A percentile compares a stretch with the other conserved stretches of the same genome.
These are phyloP conservation scores for Pangasius mekongensis DNA, from an alignment of 2,797 vertebrate species.

Conservation along the genomic window DNA sequence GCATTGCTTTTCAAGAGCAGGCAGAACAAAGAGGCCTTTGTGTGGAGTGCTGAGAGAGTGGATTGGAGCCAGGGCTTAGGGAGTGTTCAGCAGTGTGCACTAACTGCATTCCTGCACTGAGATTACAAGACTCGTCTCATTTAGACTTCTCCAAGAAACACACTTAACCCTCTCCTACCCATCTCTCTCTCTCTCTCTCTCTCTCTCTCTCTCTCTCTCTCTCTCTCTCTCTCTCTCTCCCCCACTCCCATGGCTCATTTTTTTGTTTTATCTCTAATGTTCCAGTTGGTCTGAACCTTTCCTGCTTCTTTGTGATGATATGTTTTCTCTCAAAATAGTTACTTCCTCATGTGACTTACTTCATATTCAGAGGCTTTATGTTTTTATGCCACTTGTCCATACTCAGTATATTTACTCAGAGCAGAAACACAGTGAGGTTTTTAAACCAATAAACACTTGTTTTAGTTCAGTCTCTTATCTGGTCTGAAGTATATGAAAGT, in stretches of 20 bases:
- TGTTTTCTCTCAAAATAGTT: conserved; percentile 44
- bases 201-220: conserved; percentile 2
- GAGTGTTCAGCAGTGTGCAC: conserved; percentile 84
- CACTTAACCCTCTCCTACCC: conserved; percentile 77
- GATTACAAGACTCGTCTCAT: conserved; percentile 85
- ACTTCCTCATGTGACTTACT: conserved; percentile 29
- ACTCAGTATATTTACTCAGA: conserved; percentile 7
- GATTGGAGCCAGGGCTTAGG: conserved; percentile 80
- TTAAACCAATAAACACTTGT: conserved; percentile 21
- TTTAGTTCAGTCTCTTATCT: neutral
- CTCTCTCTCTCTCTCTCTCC: neutral
- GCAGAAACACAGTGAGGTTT: conserved; percentile 7
- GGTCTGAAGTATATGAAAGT: neutral
- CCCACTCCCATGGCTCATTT: neutral
- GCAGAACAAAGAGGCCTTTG: conserved; percentile 83
- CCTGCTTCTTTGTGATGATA: conserved; percentile 47
- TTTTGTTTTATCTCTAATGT: neutral
- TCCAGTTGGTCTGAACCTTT: conserved; percentile 2
- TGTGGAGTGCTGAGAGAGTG: conserved; percentile 79
- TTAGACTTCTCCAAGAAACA: conserved; percentile 79
- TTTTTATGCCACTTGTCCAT: conserved; percentile 22
- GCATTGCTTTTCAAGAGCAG: conserved; percentile 82
- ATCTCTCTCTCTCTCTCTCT: conserved; percentile 46
- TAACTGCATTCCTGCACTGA: conserved; percentile 83
- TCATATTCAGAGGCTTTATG: conserved; percentile 23